Evolutionary conservation across 2,888 invertebrate genomes (phyloP), one percentile per base, ranked within the genome.

Genomic region (Sinodicranocentrus sp.): DNA sequence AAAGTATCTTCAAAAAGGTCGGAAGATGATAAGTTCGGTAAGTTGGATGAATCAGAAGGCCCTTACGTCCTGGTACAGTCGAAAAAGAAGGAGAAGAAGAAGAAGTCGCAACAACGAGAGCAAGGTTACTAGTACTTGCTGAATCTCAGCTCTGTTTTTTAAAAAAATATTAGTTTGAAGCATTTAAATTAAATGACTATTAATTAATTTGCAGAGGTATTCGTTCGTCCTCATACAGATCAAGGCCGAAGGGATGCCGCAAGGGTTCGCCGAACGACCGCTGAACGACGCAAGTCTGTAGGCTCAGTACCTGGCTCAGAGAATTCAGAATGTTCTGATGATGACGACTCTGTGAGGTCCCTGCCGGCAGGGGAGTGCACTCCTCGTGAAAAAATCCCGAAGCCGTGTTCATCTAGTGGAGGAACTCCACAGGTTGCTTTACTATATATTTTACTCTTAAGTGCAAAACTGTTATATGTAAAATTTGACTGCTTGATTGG

Each of bases 291-390:
- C 19, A 87, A 86, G 57, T 87, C 87, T 0, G 87, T 87, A 1
- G 88, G 87, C 0, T 87, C 87, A 1, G 88, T 84, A 28, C 87
- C 86, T 61, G 87, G 87, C 13, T 87, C 87, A 21, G 87, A 87
- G 23, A 86, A 87, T 48, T 84, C 85, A 8, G 86, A 85, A 26
- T 84, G 84, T 25, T 87, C 87, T 0, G 87, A 87, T 73, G 86
- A 86, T 33, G 85, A 85, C 19, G 87, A 86, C 15, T 87, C 87
- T 1, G 87, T 88, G 0, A 52, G 87, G 65, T 88, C 88, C 28
- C 73, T 87, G 0, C 88, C 88, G 5, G 85, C 86, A 6, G 85
- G 85, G 8, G 86, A 86, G 48, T 86, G 88, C 63, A 86, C 86
- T 44, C 80, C 84, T n/a, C 63, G 84, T 10, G 86, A 86, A 48